Evolutionary conservation across 2,113 vertebrate species (phyloP).

Genomic region (Ancistrus triradiatus): DNA sequence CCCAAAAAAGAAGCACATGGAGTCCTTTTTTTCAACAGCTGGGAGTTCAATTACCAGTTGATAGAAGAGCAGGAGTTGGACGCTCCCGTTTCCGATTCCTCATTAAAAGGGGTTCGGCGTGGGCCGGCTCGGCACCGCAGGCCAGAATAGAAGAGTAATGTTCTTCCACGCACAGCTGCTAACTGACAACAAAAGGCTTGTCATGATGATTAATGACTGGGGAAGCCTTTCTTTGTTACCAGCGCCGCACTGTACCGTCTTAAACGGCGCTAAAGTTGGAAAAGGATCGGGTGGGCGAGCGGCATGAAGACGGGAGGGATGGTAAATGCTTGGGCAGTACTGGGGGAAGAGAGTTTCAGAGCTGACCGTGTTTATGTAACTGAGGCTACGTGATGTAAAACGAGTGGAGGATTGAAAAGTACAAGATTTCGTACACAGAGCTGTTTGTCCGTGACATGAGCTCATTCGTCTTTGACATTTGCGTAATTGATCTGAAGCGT

Average conservation of each 20-base stretch:
- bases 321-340: not conserved
- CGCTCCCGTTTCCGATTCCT: conserved; percentile 46
- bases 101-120: conserved; percentile 38
- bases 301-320: conserved; percentile 1
- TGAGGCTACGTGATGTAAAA: conserved; percentile 1
- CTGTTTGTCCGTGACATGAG: not conserved
- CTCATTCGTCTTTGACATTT: conserved; percentile 23
- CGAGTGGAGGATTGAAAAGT: conserved; percentile 5
- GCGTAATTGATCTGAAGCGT: not conserved
- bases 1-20: conserved; percentile 40
- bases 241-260: conserved; percentile 46
- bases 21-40: conserved; percentile 46
- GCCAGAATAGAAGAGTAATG: conserved; percentile 61
- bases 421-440: not conserved
- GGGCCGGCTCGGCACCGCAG: conserved; percentile 35
- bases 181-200: conserved; percentile 69
- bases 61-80: conserved; percentile 43
- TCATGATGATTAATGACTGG: conserved; percentile 68
- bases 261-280: conserved; percentile 48
- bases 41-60: conserved; percentile 49
- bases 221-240: conserved; percentile 57
- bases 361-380: not conserved
- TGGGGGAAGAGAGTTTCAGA: not conserved
- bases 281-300: not conserved
- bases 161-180: conserved; percentile 61